A percentile compares a stretch with the other conserved stretches of the same genome.
Conservation (phyloP, 1,140 invertebrate species). For the Delia radicum region DNA sequence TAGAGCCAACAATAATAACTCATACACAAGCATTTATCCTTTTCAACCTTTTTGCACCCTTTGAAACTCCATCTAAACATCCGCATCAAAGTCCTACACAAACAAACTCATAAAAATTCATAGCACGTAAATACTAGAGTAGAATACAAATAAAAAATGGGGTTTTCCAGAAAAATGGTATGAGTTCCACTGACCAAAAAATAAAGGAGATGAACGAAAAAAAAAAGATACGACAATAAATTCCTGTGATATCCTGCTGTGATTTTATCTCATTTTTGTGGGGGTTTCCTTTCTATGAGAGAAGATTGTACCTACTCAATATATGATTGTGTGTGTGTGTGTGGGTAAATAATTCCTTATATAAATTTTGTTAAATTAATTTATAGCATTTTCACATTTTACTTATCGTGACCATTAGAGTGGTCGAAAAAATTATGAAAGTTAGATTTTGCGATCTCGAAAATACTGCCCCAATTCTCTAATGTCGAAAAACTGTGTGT, state of each 20-base stretch:
- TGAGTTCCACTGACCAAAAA: background rate
- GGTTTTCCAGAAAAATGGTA: background rate
- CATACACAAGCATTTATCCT: background rate
- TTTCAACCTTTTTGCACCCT: background rate
- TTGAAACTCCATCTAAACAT: no score
- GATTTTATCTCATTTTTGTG: background rate
- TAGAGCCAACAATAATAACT: background rate
- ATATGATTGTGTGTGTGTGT: no score
- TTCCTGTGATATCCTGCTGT: background rate
- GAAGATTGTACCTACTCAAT: background rate
- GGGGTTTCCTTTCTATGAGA: background rate
- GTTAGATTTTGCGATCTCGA: no score
- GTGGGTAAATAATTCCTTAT: background rate
- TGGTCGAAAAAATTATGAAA: background rate
- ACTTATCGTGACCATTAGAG: background rate
- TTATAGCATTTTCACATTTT: slow-evolving; percentile 11
- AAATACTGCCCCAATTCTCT: no score
- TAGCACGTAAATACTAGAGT: background rate
- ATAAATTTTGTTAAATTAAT: slow-evolving; percentile 10
- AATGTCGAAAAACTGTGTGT: no score
- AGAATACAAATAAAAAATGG: background rate
- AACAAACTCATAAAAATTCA: slow-evolving; percentile 13
- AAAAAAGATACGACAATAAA: background rate
- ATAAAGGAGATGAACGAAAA: background rate
- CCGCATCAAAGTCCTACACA: no score